Base-by-base conservation (phyloP, 2,797 vertebrate species). In the Hephaestus fuliginosus region DNA sequence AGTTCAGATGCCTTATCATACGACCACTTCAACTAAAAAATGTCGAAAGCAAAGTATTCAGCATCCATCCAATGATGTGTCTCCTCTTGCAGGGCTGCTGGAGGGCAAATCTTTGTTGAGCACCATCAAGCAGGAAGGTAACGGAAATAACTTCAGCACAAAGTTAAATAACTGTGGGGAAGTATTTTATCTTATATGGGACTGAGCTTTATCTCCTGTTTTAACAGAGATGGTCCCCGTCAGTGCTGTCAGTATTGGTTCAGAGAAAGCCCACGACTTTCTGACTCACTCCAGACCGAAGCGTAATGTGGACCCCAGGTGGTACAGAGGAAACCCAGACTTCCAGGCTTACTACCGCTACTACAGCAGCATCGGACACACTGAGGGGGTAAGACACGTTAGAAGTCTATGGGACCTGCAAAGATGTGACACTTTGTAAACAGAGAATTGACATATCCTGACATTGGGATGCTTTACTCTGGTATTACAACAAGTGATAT, bases 311-410 rank as follows among this genome's bases (percentile, higher is more conserved):
- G 96, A 96, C 48, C 91, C 91, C 0, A 83, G 85, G 49, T 96
- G 96, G 96, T 89, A 96, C 93, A 75, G 92, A 63, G 82, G 86
- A 30, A 93, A 86, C 86, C 96, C 96, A 0, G 96, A 96, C 85
- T 96, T 96, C 88, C 96, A 96, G 93, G 69, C 95, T 11, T 96
- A 96, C 85, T 96, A 96, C 89, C 93, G 94, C 82, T 96, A 96
- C 91, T 96, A 96, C 93, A 96, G 91, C 89, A 96, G 95, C 91
- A 96, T 96, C 14, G 96, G 96, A 39, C 96, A 96, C 94, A 95
- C 93, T 0, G 96, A 96, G 78, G 96, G 96, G 93, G 96, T 96
- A 44, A 93, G 90, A 79, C 10, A n/a, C 48, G 12, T 70, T 25
- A 68, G 25, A 2, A 58, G 36, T 28, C 10, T 4, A 5, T 2